phyloP scores from a whole-genome alignment of 2,797 vertebrate genomes.

The Anniella stebbinsi region DNA sequence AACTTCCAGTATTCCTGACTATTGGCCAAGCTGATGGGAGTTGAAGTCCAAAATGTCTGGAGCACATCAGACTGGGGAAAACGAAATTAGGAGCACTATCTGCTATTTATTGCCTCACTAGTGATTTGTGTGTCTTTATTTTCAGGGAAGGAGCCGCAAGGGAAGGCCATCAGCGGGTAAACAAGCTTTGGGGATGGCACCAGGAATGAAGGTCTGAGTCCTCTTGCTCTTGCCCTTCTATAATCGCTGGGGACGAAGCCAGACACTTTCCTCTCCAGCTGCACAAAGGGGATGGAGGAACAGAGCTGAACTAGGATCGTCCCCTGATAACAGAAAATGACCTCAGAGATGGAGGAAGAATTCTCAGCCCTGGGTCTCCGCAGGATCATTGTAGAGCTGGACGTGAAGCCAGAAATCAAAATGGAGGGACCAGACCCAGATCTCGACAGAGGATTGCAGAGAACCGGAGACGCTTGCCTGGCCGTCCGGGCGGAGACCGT shows the following conservation, averaged over 20 bases:
- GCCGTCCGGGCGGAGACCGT: too few relatives aligned
- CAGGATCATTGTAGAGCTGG: neutral
- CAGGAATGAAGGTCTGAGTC: too few relatives aligned
- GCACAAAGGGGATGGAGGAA: neutral
- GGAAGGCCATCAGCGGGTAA: neutral
- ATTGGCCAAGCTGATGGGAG: neutral
- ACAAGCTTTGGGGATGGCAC: too few relatives aligned
- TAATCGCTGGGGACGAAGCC: neutral
- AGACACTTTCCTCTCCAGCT: neutral
- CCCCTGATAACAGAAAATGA: neutral
- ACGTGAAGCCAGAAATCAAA: slow-evolving; percentile 12
- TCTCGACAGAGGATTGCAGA: neutral
- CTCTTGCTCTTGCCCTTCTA: neutral
- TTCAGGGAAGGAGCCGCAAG: neutral
- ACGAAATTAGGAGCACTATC: too few relatives aligned
- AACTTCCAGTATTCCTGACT: neutral
- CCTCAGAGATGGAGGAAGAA: neutral
- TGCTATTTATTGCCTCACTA: neutral
- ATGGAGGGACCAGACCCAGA: neutral
- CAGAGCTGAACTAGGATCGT: neutral
- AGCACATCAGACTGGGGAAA: neutral
- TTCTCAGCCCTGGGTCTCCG: neutral
- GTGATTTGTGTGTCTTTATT: neutral
- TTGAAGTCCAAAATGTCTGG: neutral
- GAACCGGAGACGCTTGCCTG: neutral